These are phyloP conservation scores for Drosophila funebris DNA, from an alignment of 1,140 invertebrate genomes.

Conservation along the genomic window DNA sequence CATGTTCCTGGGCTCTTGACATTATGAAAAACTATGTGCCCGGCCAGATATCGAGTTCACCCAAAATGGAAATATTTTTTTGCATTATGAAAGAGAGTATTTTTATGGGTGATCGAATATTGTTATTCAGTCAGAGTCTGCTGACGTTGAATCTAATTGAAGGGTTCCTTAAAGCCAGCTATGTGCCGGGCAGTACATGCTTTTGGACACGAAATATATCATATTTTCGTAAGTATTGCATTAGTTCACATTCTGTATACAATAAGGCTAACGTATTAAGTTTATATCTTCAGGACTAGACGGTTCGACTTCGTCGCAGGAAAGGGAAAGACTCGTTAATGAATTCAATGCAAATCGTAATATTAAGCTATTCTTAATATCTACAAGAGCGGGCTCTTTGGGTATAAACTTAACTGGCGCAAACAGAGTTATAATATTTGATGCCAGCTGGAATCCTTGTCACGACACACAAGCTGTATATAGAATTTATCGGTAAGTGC, in stretches of 20 bases:
- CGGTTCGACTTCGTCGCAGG: constrained; percentile 96
- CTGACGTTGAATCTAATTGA: constrained; percentile 99
- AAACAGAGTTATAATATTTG: constrained; percentile 98
- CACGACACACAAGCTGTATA: constrained; percentile 99
- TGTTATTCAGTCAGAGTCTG: constrained; percentile 98
- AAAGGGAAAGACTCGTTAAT: constrained; percentile 98
- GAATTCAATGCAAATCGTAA: constrained; percentile 97
- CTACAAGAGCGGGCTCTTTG: constrained; percentile 97
- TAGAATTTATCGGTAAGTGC: constrained; percentile 91
- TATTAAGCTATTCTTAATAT: constrained; percentile 97
- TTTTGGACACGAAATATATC: constrained; percentile 94
- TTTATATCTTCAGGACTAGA: constrained; percentile 88
- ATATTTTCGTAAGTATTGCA: constrained; percentile 93
- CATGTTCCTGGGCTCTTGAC: constrained; percentile 94
- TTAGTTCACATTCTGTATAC: neutral
- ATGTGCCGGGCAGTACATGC: constrained; percentile 90
- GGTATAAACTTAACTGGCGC: constrained; percentile 99
- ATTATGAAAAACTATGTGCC: constrained; percentile 94
- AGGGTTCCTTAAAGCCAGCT: constrained; percentile 93
- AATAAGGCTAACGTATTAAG: neutral
- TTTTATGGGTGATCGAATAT: constrained; percentile 92
- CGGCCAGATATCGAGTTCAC: constrained; percentile 95
- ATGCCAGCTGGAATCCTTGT: constrained; percentile 99
- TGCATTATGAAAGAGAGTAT: constrained; percentile 96
- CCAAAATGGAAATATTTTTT: constrained; percentile 98